Conservation (phyloP, 2,113 vertebrate genomes). For the Xenotilapia leptura region DNA sequence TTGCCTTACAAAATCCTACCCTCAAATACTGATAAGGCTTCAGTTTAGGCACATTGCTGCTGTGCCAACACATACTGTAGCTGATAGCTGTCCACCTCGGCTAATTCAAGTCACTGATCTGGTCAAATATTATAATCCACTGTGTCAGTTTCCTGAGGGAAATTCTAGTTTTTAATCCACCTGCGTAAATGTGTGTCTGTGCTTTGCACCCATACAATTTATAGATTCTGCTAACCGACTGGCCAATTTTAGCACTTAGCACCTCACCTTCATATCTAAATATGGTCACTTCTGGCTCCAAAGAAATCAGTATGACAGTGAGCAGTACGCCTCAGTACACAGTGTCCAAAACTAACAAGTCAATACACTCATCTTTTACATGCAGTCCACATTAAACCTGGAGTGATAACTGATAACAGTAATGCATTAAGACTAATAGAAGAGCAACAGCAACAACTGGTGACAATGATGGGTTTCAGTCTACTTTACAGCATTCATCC, state of each 20-base stretch:
- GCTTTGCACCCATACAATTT: background rate
- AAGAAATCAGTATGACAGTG: background rate
- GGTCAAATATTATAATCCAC: background rate
- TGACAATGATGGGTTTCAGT: background rate
- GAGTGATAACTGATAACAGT: background rate
- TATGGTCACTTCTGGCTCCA: background rate
- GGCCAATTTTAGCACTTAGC: background rate
- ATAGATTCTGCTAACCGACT: background rate
- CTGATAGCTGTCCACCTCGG: background rate
- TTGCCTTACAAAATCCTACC: too few relatives aligned
- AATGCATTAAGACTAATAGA: background rate
- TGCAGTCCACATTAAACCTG: background rate
- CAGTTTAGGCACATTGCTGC: background rate
- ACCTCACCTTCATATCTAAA: background rate
- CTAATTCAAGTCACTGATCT: background rate
- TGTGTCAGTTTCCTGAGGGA: background rate
- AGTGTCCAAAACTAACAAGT: background rate
- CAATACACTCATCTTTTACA: background rate
- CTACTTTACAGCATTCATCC: background rate
- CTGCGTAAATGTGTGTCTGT: background rate
- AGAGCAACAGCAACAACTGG: background rate
- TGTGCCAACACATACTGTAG: background rate
- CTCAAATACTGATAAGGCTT: background rate
- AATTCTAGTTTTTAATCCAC: background rate
- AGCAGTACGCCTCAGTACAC: background rate